phyloP scores from a whole-genome alignment of 2,113 vertebrate genomes.

The Columba livia region DNA sequence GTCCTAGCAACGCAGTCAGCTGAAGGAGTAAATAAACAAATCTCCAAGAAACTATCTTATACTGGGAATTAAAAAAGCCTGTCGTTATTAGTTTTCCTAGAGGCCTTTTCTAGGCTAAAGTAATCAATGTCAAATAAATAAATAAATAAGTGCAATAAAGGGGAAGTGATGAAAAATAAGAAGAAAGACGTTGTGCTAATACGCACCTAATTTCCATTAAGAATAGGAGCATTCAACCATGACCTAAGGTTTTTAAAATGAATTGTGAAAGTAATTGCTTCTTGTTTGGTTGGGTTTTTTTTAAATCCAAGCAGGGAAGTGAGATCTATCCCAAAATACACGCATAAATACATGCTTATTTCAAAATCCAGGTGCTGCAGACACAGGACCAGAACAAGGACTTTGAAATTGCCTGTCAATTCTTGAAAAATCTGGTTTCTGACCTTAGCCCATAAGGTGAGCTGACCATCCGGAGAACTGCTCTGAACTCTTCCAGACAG shows the following conservation, averaged over 20 bases:
- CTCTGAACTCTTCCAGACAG: background rate
- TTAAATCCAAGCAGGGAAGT: background rate
- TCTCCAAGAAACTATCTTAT: background rate
- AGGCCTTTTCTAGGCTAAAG: background rate
- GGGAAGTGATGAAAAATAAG: background rate
- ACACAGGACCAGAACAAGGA: background rate
- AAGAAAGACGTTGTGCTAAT: background rate
- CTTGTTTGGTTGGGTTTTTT: background rate
- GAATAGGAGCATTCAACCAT: background rate
- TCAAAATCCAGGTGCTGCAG: background rate
- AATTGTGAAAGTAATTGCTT: background rate
- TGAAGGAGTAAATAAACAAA: background rate
- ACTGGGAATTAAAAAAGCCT: background rate
- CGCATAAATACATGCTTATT: background rate
- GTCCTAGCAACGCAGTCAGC: background rate
- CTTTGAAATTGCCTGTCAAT: background rate
- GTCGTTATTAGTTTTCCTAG: background rate
- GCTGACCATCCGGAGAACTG: background rate
- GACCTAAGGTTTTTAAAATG: background rate
- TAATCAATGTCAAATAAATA: background rate
- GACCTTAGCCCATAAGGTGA: background rate
- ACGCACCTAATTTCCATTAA: background rate
- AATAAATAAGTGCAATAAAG: background rate
- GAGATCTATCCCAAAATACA: background rate
- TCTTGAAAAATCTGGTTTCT: background rate